These are phyloP conservation scores for Sipha flava DNA, from an alignment of 1,140 invertebrate genomes.

Conservation along the genomic window DNA sequence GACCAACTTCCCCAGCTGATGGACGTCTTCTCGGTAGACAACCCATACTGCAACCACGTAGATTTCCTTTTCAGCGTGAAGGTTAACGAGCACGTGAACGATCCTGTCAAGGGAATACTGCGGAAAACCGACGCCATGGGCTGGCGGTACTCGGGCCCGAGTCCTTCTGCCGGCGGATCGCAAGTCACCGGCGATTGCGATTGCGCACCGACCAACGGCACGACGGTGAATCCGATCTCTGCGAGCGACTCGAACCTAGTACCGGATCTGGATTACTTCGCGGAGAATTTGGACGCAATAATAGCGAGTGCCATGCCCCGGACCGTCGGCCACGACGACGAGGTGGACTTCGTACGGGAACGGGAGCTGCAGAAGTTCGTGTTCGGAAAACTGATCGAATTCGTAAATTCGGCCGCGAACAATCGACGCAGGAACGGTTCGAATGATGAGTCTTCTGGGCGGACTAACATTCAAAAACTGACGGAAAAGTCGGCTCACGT, in stretches of 20 bases:
- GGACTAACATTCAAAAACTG: too few species aligned
- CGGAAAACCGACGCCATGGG: background rate
- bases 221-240: too few species aligned
- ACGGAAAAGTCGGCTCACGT: too few species aligned
- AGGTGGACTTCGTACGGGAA: background rate
- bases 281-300: background rate
- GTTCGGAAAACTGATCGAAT: background rate
- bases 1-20: slow-evolving; percentile 47
- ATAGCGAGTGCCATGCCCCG: background rate
- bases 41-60: slow-evolving; percentile 54
- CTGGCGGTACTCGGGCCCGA: background rate
- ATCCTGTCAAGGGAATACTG: slow-evolving; percentile 50
- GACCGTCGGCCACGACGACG: background rate
- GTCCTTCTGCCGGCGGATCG: too few species aligned
- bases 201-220: background rate
- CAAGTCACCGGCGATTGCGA: background rate
- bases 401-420: background rate
- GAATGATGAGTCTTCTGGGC: too few species aligned
- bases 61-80: slow-evolving; percentile 59
- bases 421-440: too few species aligned
- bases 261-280: background rate
- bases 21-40: slow-evolving; percentile 50
- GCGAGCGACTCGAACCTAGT: background rate
- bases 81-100: slow-evolving; percentile 52
- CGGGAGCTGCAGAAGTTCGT: background rate